Conservation (phyloP, 2,888 invertebrate genomes). For the Cheilosia variabilis region DNA sequence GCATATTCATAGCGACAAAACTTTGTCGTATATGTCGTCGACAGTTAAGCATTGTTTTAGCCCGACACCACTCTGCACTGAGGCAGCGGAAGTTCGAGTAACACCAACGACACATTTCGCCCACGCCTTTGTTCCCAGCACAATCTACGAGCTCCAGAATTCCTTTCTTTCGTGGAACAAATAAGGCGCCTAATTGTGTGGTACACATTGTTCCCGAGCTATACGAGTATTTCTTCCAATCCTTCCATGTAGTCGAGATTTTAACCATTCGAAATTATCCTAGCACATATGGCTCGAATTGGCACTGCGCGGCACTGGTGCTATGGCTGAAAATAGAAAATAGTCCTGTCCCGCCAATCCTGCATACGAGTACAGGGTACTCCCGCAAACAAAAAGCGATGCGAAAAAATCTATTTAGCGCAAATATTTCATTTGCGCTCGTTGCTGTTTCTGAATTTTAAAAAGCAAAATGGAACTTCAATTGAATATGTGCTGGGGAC, state of each 20-base stretch:
- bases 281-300: conserved; percentile 26
- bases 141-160: conserved; percentile 70
- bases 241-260: conserved; percentile 51
- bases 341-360: conserved; percentile 45
- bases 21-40: conserved; percentile 67
- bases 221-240: conserved; percentile 32
- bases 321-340: conserved; percentile 24
- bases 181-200: conserved; percentile 76
- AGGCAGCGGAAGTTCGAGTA: conserved; percentile 55
- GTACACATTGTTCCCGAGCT: conserved; percentile 71
- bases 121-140: conserved; percentile 58
- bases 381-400: conserved; percentile 55
- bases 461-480: conserved; percentile 70
- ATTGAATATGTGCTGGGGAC: conserved; percentile 63
- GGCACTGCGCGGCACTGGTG: conserved; percentile 6
- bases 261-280: conserved; percentile 67
- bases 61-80: conserved; percentile 53
- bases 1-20: conserved; percentile 43
- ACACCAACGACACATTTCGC: conserved; percentile 68
- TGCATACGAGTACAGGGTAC: conserved; percentile 25
- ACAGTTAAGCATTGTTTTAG: conserved; percentile 63
- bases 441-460: conserved; percentile 73
- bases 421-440: conserved; percentile 72
- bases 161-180: conserved; percentile 70
- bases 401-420: conserved; percentile 71